These are phyloP conservation scores for Epiperipatus broadwayi DNA, from an alignment of 2,888 invertebrate genomes.

Conservation along the genomic window DNA sequence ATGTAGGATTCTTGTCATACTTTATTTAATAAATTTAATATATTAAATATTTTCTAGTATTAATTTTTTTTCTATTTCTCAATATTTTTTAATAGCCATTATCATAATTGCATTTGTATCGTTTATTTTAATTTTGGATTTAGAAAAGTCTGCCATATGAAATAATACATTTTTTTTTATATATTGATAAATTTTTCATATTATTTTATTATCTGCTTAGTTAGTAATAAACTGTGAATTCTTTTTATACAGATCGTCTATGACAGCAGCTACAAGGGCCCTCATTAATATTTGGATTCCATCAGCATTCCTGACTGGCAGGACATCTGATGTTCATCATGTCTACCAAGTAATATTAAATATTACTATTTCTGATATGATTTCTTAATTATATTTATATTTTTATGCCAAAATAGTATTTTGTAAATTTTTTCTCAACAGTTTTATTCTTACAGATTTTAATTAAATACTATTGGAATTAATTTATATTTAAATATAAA, in stretches of 20 bases:
- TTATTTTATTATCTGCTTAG: background rate
- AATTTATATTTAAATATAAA: background rate
- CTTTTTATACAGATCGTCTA: conserved; percentile 17
- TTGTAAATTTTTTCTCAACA: background rate
- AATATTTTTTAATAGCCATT: too few relatives aligned
- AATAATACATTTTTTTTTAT: too few relatives aligned
- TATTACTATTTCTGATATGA: too few relatives aligned
- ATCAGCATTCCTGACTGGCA: conserved; percentile 56
- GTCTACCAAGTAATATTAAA: conserved; percentile 78
- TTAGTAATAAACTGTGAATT: conserved; percentile 8
- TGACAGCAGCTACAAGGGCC: conserved; percentile 24
- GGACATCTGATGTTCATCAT: conserved; percentile 52
- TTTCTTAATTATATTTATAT: background rate
- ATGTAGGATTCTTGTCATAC: too few relatives aligned
- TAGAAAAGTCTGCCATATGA: too few relatives aligned
- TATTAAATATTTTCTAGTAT: too few relatives aligned
- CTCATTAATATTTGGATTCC: conserved; percentile 69
- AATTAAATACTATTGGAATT: background rate
- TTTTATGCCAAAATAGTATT: background rate
- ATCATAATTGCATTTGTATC: too few relatives aligned
- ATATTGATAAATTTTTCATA: too few relatives aligned
- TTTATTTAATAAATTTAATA: too few relatives aligned
- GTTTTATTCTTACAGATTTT: background rate
- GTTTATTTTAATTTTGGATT: too few relatives aligned
- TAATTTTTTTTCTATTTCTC: too few relatives aligned